Conservation (phyloP, 2,888 invertebrate species). For the Agonopterix subpropinquella region DNA sequence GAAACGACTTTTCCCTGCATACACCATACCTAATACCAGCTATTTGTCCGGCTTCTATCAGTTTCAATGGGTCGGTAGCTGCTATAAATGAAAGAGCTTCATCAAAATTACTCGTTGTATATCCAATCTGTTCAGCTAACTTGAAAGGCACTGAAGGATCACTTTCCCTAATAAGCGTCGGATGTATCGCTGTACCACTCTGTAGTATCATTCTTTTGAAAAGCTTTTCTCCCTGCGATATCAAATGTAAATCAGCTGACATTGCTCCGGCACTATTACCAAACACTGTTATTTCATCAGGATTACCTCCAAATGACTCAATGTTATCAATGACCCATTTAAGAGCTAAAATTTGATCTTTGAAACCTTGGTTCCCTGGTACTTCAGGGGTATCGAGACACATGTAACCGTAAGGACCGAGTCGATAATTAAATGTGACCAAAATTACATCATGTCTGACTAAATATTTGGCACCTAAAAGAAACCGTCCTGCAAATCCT, state of each 20-base stretch:
- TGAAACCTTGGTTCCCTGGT: constrained; percentile 49
- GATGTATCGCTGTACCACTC: constrained; percentile 32
- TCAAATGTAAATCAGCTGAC: constrained; percentile 37
- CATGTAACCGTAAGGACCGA: constrained; percentile 50
- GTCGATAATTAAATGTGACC: constrained; percentile 38
- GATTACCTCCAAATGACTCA: constrained; percentile 42
- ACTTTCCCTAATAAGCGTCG: constrained; percentile 23
- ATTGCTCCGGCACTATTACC: constrained; percentile 42
- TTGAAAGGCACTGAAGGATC: constrained; percentile 26
- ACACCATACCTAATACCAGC: constrained; percentile 22
- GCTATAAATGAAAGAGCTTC: constrained; percentile 31
- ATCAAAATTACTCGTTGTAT: constrained; percentile 15
- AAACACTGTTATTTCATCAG: constrained; percentile 34
- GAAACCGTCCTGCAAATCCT: constrained; percentile 22
- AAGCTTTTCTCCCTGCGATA: constrained; percentile 27
- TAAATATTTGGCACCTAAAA: constrained; percentile 33
- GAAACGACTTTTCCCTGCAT: constrained; percentile 38
- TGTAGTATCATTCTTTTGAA: constrained; percentile 38
- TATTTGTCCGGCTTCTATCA: constrained; percentile 24
- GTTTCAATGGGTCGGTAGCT: constrained; percentile 16
- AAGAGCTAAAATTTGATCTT: constrained; percentile 41
- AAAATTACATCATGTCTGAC: constrained; percentile 41
- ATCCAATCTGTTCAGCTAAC: constrained; percentile 31
- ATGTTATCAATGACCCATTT: constrained; percentile 46
- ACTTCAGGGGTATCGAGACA: constrained; percentile 34